These are phyloP conservation scores for Scartelaos histophorus DNA, from an alignment of 2,113 vertebrate species.

Conservation along the genomic window DNA sequence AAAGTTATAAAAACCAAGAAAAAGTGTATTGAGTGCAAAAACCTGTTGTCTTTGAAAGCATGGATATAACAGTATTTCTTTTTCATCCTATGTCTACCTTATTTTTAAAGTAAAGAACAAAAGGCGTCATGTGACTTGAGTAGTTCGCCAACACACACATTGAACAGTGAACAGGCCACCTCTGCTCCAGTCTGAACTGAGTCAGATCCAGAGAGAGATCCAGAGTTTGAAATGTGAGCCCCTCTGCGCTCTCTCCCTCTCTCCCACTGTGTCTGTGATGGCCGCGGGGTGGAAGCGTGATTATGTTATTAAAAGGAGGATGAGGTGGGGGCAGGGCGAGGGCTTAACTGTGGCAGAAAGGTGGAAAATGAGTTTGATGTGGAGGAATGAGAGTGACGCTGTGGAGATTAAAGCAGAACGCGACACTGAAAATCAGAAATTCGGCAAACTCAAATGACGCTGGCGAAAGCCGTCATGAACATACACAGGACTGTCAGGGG, in stretches of 20 bases:
- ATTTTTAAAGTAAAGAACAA: slow-evolving; percentile 2
- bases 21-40: neutral
- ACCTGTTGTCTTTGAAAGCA: neutral
- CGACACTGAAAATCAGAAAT: slow-evolving; percentile 23
- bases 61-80: neutral
- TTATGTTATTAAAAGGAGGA: slow-evolving; percentile 64
- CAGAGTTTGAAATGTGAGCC: slow-evolving; percentile 67
- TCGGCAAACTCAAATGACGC: slow-evolving; percentile 1
- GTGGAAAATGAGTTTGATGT: slow-evolving; percentile 25
- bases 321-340: slow-evolving; percentile 17
- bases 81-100: neutral
- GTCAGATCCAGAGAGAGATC: slow-evolving; percentile 40
- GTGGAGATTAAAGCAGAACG: slow-evolving; percentile 7
- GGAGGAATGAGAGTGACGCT: slow-evolving; percentile 11
- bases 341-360: slow-evolving; percentile 23
- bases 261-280: slow-evolving; percentile 42
- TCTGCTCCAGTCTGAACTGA: slow-evolving; percentile 30
- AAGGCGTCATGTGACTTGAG: slow-evolving; percentile 5
- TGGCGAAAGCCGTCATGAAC: slow-evolving; percentile 46
- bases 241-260: slow-evolving; percentile 45
- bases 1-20: neutral
- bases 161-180: slow-evolving; percentile 49
- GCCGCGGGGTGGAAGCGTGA: slow-evolving; percentile 50
- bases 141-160: slow-evolving; percentile 40
- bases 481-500: slow-evolving; percentile 60